Base-by-base conservation (phyloP, 2,797 vertebrate genomes). In the Microctenopoma steveboyesi region DNA sequence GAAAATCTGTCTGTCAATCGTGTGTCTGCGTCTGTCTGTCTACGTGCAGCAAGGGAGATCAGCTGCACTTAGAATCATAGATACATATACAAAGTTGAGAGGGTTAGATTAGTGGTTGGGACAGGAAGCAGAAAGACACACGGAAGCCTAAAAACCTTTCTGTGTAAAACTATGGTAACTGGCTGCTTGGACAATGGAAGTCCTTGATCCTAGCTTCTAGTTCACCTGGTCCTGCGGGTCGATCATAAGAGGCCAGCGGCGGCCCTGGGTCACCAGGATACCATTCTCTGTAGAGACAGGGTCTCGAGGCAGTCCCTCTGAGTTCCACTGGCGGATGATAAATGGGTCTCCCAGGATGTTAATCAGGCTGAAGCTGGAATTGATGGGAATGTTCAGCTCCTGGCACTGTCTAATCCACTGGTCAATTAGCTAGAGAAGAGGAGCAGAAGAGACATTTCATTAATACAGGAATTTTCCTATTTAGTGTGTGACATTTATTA, bases 151-250 rank as follows among this genome's bases (percentile, higher is more conserved):
- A 42, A 57, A 64, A 60, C 27, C 2, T 37, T 43, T 45, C 3
- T 12, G 5, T 63, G 13, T 11, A 33, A 33, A 33, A 33, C 30
- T 6, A 11, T 2, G 33, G 15, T 30, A n/a, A 49, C 4, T 58
- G 4, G 12, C 50, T 64, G 13, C 28, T 53, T 1, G 5, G 25
- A 56, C 33, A n/a, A 33, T 3, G n/a, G 14, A n/a, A 0, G 33
- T 42, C 9, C 1, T 39, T 12, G 0, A 51, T 18, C 5, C 39
- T 12, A 15, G 47, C 49, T 42, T 47, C 4, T 7, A n/a, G 7
- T 53, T 84, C 75, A 95, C 95, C 93, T 96, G 95, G 88, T 96
- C 96, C 82, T 97, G 95, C 6, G 95, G 95, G 78, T 97, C 96
- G 61, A 96, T 96, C 95, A 96, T 96, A 49, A 96, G 91, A 33